Percentiles rank a stretch among this genome's conserved stretches.
Evolutionary conservation across 23 tunicate species (phyloP).

Genomic region (Phallusia fumigata): DNA sequence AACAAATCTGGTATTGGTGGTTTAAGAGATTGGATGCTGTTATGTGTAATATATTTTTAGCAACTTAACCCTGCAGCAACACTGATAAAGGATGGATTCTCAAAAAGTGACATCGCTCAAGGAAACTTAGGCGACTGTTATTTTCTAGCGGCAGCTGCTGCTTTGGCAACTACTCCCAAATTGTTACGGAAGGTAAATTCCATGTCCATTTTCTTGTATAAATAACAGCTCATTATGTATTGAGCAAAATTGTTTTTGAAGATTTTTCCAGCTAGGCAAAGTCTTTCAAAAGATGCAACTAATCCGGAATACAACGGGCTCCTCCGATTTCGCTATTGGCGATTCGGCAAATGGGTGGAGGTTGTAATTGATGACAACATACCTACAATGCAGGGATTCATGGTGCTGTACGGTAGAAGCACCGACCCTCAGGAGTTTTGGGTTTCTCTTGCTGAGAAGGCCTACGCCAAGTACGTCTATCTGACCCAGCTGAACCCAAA

Average conservation of each 20-base stretch:
- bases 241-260: not conserved
- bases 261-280: constrained; percentile 31
- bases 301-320: constrained; percentile 24
- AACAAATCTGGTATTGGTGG: too few species aligned
- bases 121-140: constrained; percentile 25
- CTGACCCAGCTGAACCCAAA: too few species aligned
- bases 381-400: constrained; percentile 30
- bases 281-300: not conserved
- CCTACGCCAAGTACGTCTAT: constrained; percentile 67
- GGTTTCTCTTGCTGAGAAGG: constrained; percentile 60
- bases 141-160: constrained; percentile 18
- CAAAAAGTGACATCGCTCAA: constrained; percentile 19
- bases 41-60: not conserved
- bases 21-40: too few species aligned
- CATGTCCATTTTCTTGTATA: not conserved
- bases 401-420: constrained; percentile 33
- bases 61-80: not conserved
- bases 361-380: constrained; percentile 60
- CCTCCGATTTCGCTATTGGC: constrained; percentile 44
- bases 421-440: constrained; percentile 57
- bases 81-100: constrained; percentile 3
- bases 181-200: not conserved
- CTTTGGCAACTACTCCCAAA: constrained; percentile 14
- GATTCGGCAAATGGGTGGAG: constrained; percentile 63
- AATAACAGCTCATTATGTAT: not conserved